Conservation (phyloP, 2,113 vertebrate genomes). For the Hyla sarda region DNA sequence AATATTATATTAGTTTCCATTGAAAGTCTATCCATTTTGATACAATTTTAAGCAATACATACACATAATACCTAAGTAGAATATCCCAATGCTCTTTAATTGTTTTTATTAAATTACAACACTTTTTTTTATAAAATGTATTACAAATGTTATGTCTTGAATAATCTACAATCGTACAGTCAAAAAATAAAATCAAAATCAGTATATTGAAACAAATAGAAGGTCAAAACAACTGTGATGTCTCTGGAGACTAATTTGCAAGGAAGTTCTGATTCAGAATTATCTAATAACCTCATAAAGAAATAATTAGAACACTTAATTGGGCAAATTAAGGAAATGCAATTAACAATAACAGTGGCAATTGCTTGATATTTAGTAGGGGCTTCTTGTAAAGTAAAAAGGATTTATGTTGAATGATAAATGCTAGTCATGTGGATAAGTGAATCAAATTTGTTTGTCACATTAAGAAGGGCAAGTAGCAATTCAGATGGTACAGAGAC, state of each 20-base stretch:
- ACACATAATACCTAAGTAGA: background rate
- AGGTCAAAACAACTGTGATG: conserved; percentile 70
- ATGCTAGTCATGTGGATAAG: conserved; percentile 64
- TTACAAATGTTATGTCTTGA: background rate
- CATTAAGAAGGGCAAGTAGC: conserved; percentile 65
- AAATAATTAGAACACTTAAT: conserved; percentile 72
- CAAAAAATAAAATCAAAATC: conserved; percentile 62
- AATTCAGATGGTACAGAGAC: conserved; percentile 62
- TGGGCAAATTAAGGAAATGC: conserved; percentile 67
- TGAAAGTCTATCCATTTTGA: background rate
- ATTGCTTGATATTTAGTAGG: conserved; percentile 70
- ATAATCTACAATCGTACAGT: conserved; percentile 43
- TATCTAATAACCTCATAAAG: conserved; percentile 67
- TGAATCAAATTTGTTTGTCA: conserved; percentile 68
- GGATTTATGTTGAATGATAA: conserved; percentile 65
- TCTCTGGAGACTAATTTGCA: conserved; percentile 66
- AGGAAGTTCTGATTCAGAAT: conserved; percentile 63
- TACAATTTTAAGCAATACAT: background rate
- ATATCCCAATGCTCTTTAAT: background rate
- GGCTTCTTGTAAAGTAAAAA: conserved; percentile 66
- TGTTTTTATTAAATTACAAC: background rate
- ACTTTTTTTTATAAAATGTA: background rate
- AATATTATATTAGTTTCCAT: too few relatives aligned
- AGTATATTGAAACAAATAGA: conserved; percentile 65
- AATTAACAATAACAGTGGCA: conserved; percentile 70